Percentiles rank a stretch among this genome's conserved stretches.
phyloP scores from a whole-genome alignment of 2,797 vertebrate genomes.

The Balearica regulorum region DNA sequence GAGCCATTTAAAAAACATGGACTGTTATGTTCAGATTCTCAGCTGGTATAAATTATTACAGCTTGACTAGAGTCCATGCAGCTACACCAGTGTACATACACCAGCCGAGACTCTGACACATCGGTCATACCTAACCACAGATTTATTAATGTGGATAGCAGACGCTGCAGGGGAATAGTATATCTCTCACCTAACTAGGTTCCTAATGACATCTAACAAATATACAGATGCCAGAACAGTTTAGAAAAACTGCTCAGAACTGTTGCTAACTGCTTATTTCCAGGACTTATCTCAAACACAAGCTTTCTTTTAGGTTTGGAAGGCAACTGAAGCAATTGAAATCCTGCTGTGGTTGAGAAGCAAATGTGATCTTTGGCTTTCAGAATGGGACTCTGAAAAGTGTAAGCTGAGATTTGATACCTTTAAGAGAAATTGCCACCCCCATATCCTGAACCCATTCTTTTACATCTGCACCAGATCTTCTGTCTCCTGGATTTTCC shows the following conservation, averaged over 20 bases:
- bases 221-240: neutral
- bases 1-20: neutral
- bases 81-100: neutral
- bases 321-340: neutral
- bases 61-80: neutral
- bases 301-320: neutral
- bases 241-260: neutral
- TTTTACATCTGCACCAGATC: neutral
- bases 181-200: neutral
- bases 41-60: neutral
- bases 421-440: neutral
- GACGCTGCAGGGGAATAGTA: neutral
- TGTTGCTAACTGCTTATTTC: neutral
- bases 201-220: constrained; percentile 12
- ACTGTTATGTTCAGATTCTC: neutral
- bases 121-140: neutral
- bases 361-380: neutral
- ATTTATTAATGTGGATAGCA: neutral
- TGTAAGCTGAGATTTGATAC: neutral
- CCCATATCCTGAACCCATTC: neutral
- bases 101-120: neutral
- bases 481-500: neutral
- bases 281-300: neutral
- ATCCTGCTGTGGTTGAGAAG: neutral
- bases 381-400: neutral